phyloP scores from a whole-genome alignment of 1,140 invertebrate species.

The Philotrypesis tridentata region DNA sequence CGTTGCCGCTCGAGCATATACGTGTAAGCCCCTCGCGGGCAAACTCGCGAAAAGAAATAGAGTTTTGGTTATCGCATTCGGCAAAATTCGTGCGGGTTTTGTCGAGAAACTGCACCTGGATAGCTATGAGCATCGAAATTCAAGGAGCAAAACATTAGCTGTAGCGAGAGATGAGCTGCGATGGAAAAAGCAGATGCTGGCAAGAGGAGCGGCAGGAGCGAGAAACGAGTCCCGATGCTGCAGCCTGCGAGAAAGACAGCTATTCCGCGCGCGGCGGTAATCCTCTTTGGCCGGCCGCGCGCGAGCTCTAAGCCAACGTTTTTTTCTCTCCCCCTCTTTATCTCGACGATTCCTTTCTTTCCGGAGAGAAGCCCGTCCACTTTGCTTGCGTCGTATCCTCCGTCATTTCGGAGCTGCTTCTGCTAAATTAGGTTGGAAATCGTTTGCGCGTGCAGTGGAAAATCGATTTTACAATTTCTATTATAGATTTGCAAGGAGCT shows the following conservation, averaged over 20 bases:
- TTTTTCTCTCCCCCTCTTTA: slow-evolving; percentile 54
- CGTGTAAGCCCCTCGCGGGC: slow-evolving; percentile 44
- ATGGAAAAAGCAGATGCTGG: slow-evolving; percentile 51
- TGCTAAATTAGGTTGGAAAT: slow-evolving; percentile 63
- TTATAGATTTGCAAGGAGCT: too few species aligned
- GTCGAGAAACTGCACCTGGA: too few species aligned
- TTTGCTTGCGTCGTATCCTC: slow-evolving; percentile 44
- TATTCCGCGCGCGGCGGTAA: too few species aligned
- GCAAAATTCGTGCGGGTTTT: too few species aligned
- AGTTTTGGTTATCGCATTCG: too few species aligned
- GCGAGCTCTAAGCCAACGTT: slow-evolving; percentile 65
- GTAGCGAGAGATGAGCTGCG: too few species aligned
- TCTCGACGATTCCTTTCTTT: slow-evolving; percentile 53
- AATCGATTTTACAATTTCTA: background rate
- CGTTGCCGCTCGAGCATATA: slow-evolving; percentile 54
- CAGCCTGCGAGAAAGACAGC: slow-evolving; percentile 42
- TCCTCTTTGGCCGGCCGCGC: slow-evolving; percentile 73
- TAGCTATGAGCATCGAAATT: slow-evolving; percentile 9
- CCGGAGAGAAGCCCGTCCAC: slow-evolving; percentile 35
- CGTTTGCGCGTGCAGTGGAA: slow-evolving; percentile 42
- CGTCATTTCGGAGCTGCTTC: slow-evolving; percentile 57
- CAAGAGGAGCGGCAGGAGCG: slow-evolving; percentile 32
- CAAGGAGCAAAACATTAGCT: background rate
- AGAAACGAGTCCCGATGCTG: slow-evolving; percentile 34
- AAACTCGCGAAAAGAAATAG: slow-evolving; percentile 20